A percentile compares a stretch with the other conserved stretches of the same genome.
Evolutionary conservation across 2,113 vertebrate species (phyloP).

Genomic region (Cyprinodon variegatus): DNA sequence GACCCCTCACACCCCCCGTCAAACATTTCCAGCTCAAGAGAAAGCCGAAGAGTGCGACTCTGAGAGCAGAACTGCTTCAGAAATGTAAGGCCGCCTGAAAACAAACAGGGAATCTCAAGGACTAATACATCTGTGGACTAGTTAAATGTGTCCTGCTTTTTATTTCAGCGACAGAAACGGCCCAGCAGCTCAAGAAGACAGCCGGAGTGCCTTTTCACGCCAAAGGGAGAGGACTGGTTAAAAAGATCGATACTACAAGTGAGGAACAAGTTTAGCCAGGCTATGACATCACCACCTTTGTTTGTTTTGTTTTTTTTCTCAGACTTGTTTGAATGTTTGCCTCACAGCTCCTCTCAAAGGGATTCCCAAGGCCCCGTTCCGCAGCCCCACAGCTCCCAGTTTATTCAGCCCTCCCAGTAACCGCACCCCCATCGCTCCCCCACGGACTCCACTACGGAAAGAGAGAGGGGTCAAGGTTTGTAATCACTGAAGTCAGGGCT

Average conservation of each 20-base stretch:
- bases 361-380: slow-evolving; percentile 95
- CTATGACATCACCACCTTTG: neutral
- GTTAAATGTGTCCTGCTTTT: neutral
- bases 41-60: slow-evolving; percentile 97
- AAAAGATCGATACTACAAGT: slow-evolving; percentile 99
- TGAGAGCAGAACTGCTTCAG: slow-evolving; percentile 95
- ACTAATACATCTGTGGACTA: neutral
- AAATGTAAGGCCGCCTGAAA: slow-evolving; percentile 85
- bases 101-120: neutral
- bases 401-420: slow-evolving; percentile 95
- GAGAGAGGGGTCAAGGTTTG: slow-evolving; percentile 96
- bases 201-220: slow-evolving; percentile 96
- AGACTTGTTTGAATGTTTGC: neutral
- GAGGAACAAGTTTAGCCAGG: slow-evolving; percentile 62
- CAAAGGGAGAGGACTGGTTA: slow-evolving; percentile 96
- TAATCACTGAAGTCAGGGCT: fast-evolving
- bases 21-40: slow-evolving; percentile 98
- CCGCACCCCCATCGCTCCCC: slow-evolving; percentile 90
- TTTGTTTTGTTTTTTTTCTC: neutral
- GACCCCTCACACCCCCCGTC: slow-evolving; percentile 93
- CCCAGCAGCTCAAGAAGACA: slow-evolving; percentile 96
- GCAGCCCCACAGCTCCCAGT: slow-evolving; percentile 91
- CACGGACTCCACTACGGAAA: slow-evolving; percentile 90
- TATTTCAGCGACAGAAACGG: slow-evolving; percentile 90
- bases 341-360: slow-evolving; percentile 92